Base-by-base conservation (phyloP, 2,888 invertebrate species). In the Glyphotaelius pellucidus region DNA sequence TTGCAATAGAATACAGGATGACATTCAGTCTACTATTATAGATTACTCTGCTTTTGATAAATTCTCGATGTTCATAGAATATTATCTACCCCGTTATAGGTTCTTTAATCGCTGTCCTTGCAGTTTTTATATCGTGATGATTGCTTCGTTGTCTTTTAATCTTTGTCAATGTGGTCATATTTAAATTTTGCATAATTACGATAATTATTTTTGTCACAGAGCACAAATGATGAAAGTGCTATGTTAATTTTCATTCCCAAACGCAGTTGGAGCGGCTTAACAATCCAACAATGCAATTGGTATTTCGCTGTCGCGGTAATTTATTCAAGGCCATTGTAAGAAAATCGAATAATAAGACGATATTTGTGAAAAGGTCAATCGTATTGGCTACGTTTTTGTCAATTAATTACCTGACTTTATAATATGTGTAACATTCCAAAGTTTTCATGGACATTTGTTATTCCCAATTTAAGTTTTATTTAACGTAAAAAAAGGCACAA, bases 181-280 rank as follows among this genome's bases (percentile, higher is more conserved):
- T 67, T 67, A 67, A n/a, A 25, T 67, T 25, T 1, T 31, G 81
- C 67, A 42, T 31, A 87, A 86, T 42, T 30, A 30, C 35, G 47
- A 86, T 30, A 35, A 19, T 42, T 38, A 42, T 47, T 42, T 87
- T 87, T 52, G 31, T 81, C 81, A 87, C 19, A 67, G 87, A 47
- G 67, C 5, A 67, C 67, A 25, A 67, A 67, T 67, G 25, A 25
- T 67, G 67, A 67, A 67, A 67, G 25, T 25, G 25, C 25, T 85
- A 30, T 14, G 19, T 30, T 35, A 30, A 42, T 85, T 35, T 38
- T 35, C 42, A 83, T 85, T 35, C 25, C 19, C n/a, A 15, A 35
- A n/a, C n/a, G 38, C n/a, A 0, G 38, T 85, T 25, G 35, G 30
- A 35, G 85, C 38, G 67, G 67, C 67, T 19, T 67, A 67, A 67